A percentile compares a stretch with the other conserved stretches of the same genome.
phyloP scores from a whole-genome alignment of 2,888 invertebrate genomes.

The Diogma glabrata region DNA sequence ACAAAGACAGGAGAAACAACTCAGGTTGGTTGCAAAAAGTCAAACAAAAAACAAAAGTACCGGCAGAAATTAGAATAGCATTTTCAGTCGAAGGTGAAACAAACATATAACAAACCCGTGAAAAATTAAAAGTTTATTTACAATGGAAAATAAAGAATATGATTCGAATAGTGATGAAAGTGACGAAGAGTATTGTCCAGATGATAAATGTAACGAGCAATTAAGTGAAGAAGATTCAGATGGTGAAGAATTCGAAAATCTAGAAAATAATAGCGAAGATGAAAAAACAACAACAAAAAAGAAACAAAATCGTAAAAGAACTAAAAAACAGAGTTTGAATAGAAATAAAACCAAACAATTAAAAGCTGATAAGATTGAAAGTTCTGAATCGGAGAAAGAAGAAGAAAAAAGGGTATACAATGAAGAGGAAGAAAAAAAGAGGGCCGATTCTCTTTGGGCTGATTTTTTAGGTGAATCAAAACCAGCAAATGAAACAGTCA shows the following conservation, averaged over 20 bases:
- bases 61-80: no score
- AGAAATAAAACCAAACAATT: conserved; percentile 20
- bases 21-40: no score
- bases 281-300: conserved; percentile 24
- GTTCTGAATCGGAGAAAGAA: conserved; percentile 27
- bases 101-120: not conserved
- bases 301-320: conserved; percentile 21
- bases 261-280: conserved; percentile 28
- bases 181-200: conserved; percentile 68
- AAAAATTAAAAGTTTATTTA: not conserved
- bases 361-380: conserved; percentile 13
- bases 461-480: conserved; percentile 62
- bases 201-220: conserved; percentile 36
- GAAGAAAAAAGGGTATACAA: conserved; percentile 34
- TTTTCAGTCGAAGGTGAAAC: no score
- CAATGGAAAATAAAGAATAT: conserved; percentile 33
- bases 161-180: conserved; percentile 59
- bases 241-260: conserved; percentile 44
- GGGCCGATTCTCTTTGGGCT: conserved; percentile 68
- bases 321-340: conserved; percentile 19
- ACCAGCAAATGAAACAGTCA: conserved; percentile 25
- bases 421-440: conserved; percentile 55
- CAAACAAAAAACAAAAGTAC: no score
- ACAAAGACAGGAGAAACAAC: no score
- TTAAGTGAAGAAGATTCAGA: conserved; percentile 47